These are phyloP conservation scores for Aphidius gifuensis DNA, from an alignment of 1,140 invertebrate species.

Conservation along the genomic window DNA sequence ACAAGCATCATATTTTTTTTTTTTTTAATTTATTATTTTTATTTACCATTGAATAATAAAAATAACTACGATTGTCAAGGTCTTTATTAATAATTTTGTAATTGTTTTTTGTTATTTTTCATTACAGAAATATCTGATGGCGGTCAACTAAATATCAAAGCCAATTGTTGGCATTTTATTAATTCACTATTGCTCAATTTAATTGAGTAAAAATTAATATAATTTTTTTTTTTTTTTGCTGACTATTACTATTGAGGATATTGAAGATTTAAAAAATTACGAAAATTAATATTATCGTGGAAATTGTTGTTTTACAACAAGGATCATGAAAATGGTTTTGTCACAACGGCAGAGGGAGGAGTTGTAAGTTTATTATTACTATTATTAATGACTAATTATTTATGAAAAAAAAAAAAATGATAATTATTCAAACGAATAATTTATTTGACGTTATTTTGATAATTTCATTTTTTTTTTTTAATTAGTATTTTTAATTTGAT, in stretches of 20 bases:
- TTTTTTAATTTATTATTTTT: too few relatives aligned
- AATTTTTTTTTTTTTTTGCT: conserved; percentile 7
- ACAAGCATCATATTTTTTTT: too few relatives aligned
- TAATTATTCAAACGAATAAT: background rate
- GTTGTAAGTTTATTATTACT: conserved; percentile 76
- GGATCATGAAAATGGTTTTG: conserved; percentile 96
- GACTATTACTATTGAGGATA: background rate
- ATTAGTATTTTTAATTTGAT: too few relatives aligned
- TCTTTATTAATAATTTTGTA: too few relatives aligned
- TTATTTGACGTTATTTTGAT: background rate
- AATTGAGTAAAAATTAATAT: background rate
- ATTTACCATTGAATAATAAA: too few relatives aligned
- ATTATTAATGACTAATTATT: background rate
- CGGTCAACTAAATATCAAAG: too few relatives aligned
- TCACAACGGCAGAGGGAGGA: conserved; percentile 98
- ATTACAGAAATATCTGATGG: too few relatives aligned
- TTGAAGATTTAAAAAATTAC: too few relatives aligned
- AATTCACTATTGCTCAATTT: background rate
- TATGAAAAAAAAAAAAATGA: too few relatives aligned
- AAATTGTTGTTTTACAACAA: conserved; percentile 44
- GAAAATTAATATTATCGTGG: conserved; percentile 30
- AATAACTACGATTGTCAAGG: too few relatives aligned
- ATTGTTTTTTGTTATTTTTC: too few relatives aligned
- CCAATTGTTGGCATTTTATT: background rate
- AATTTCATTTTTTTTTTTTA: background rate